Base-by-base conservation (phyloP, 1,140 invertebrate species). In the Euura lappo region DNA sequence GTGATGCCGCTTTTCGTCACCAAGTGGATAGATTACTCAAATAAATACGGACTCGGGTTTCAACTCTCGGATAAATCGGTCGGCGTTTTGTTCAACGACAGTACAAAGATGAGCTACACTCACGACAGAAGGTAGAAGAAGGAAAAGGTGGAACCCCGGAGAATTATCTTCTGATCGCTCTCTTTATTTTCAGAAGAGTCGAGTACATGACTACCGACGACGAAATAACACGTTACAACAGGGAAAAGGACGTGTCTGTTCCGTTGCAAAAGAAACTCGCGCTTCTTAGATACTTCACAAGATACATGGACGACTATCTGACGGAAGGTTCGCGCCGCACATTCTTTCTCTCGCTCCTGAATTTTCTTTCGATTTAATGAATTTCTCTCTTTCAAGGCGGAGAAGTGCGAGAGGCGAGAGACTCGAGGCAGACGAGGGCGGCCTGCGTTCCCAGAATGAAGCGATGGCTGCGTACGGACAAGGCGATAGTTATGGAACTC, bases 231-330 rank as follows among this genome's bases (percentile, higher is more conserved):
- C 79, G 79, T 74, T 99, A 97, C 82, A 94, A 98, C 90, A 95
- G 93, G 0, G 91, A 95, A 77, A 91, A 91, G n/a, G 89, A 92
- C 64, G 97, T 94, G 81, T 97, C 98, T 65, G 85, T 90, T 71
- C 84, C 90, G 2, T 88, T 98, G 65, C 94, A 95, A 70, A 98
- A 99, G 86, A 99, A 99, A 88, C 96, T 99, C 85, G 98, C 97
- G 79, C 88, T 99, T 3, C 89, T 99, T 4, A 94, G 95, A 46
- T 99, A 99, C 87, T 99, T 99, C 87, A 93, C 94, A 71, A 93
- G 96, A 79, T 99, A 99, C 84, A 99, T 99, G 98, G 95, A 93
- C 79, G 97, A 99, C 82, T 96, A 99, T 89, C 88, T 99, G 71
- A 92, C 99, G 68, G 98, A 98, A 90, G 90, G 92, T 85, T 89